phyloP scores from a whole-genome alignment of 2,888 invertebrate species.

The Rotaria socialis region DNA sequence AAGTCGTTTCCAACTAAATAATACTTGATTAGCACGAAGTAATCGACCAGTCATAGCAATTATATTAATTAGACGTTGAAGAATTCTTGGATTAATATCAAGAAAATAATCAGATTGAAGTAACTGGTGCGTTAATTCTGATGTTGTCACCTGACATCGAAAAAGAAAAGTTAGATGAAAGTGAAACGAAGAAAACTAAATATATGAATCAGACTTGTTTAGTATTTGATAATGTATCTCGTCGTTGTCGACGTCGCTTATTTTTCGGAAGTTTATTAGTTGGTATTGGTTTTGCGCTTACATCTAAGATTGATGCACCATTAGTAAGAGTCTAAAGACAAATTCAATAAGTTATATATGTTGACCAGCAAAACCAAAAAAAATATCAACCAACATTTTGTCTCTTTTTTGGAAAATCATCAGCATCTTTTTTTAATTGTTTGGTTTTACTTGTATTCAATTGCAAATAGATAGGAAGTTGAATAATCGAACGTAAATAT shows the following conservation, averaged over 20 bases:
- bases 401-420: neutral
- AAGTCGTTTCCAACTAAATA: conserved; percentile 96
- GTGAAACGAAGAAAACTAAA: too few relatives aligned
- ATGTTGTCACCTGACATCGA: conserved; percentile 33
- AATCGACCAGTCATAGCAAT: conserved; percentile 90
- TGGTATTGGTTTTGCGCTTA: neutral
- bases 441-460: conserved; percentile 40
- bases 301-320: neutral
- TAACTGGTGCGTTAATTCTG: conserved; percentile 47
- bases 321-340: neutral
- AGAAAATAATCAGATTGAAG: conserved; percentile 96
- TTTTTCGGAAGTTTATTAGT: neutral
- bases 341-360: too few relatives aligned
- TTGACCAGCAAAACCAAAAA: too few relatives aligned
- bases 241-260: conserved; percentile 20
- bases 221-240: neutral
- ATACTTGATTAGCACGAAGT: conserved; percentile 93
- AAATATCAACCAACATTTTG: neutral
- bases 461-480: conserved; percentile 92
- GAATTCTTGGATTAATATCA: conserved; percentile 92
- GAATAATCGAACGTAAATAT: conserved; percentile 88
- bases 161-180: neutral
- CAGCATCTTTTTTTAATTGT: neutral
- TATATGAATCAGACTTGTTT: neutral
- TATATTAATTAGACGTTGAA: conserved; percentile 91